Evolutionary conservation across 2,113 vertebrate species (phyloP).

Genomic region (Hemiprocne comata): DNA sequence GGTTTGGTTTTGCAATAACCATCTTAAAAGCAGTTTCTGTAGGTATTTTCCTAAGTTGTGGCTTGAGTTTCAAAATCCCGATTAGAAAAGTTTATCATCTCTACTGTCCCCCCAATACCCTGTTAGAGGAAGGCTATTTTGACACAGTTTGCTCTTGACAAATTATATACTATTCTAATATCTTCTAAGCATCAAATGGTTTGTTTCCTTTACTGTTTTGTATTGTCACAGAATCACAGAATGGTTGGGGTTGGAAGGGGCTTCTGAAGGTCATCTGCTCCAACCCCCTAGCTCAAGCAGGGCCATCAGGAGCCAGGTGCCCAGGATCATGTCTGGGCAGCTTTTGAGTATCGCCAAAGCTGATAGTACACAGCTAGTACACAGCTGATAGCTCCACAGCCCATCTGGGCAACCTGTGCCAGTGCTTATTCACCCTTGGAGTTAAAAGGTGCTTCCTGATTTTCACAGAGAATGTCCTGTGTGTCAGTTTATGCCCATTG

Average conservation of each 20-base stretch:
- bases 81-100: not conserved
- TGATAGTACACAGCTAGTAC: too few relatives aligned
- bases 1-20: not conserved
- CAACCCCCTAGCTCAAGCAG: not conserved
- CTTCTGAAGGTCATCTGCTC: not conserved
- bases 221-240: not conserved
- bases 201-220: not conserved
- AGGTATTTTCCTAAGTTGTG: not conserved
- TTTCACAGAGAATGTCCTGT: not conserved
- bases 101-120: rapidly evolving
- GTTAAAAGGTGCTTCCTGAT: too few relatives aligned
- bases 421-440: too few relatives aligned
- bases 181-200: not conserved
- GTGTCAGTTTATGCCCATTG: not conserved
- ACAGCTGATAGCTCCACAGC: not conserved
- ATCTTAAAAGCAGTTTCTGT: not conserved
- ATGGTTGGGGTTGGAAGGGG: too few relatives aligned
- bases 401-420: not conserved
- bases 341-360: not conserved
- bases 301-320: not conserved
- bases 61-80: not conserved
- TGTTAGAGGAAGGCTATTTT: not conserved
- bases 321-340: not conserved
- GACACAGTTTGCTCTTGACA: not conserved
- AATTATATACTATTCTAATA: not conserved